Evolutionary conservation across 2,113 vertebrate species (phyloP).

Genomic region (Nothoprocta pentlandii): DNA sequence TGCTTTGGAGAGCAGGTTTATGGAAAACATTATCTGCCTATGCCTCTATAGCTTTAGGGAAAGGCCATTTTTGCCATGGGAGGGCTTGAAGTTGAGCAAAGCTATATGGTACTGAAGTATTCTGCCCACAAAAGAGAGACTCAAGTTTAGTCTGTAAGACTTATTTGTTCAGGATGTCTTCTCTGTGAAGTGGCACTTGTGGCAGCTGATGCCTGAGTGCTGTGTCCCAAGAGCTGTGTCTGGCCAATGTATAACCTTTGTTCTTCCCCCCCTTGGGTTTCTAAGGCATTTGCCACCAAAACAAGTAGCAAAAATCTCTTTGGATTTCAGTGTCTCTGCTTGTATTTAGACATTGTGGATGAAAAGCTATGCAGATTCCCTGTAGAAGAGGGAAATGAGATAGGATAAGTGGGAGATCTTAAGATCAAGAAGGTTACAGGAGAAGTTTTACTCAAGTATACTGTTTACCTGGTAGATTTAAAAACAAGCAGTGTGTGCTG

Average conservation of each 20-base stretch:
- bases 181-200: not conserved
- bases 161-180: not conserved
- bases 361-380: not conserved
- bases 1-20: constrained; percentile 25
- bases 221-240: not conserved
- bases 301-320: accelerated
- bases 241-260: not conserved
- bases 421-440: not conserved
- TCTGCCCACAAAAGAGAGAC: not conserved
- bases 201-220: not conserved
- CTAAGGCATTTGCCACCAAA: not conserved
- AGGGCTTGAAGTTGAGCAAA: not conserved
- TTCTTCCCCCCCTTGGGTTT: not conserved
- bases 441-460: not conserved
- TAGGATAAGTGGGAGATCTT: not conserved
- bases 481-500: accelerated
- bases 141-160: not conserved
- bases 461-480: accelerated
- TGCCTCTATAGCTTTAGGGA: not conserved
- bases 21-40: not conserved
- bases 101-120: not conserved
- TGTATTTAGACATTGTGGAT: not conserved
- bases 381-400: not conserved
- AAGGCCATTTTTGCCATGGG: not conserved
- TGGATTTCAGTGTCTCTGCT: not conserved